Percentiles rank a stretch among this genome's conserved stretches.
phyloP scores from a whole-genome alignment of 2,888 invertebrate genomes.

The Epistrophella euchroma region DNA sequence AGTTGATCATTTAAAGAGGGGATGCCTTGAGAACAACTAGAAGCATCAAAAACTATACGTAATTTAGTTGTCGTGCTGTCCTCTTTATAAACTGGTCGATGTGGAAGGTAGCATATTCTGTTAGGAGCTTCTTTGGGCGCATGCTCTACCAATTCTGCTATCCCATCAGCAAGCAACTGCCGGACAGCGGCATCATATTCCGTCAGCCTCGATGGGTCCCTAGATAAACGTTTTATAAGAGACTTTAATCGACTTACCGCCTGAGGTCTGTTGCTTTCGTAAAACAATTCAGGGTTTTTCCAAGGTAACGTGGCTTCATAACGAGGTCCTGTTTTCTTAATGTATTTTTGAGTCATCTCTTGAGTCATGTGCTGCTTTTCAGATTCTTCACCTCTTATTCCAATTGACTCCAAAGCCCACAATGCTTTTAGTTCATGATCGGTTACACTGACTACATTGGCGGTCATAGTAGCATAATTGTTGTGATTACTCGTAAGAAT shows the following conservation, averaged over 20 bases:
- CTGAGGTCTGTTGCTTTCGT: not conserved
- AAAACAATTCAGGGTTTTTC: not conserved
- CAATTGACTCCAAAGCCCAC: not conserved
- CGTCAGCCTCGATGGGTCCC: not conserved
- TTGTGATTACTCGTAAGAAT: not conserved
- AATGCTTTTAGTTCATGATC: not conserved
- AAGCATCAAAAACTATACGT: constrained; percentile 46
- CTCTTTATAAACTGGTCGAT: constrained; percentile 4
- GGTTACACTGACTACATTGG: not conserved
- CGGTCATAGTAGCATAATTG: not conserved
- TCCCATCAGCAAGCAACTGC: constrained; percentile 23
- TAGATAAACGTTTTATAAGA: not conserved
- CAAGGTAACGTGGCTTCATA: constrained; percentile 21
- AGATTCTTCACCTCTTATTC: not conserved
- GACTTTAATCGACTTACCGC: not conserved
- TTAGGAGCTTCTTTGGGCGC: not conserved
- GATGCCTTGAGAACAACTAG: not conserved
- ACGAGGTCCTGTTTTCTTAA: not conserved
- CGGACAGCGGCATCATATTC: constrained; percentile 22
- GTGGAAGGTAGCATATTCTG: constrained; percentile 26
- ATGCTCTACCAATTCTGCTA: not conserved
- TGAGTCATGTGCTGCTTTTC: not conserved
- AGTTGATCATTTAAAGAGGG: constrained; percentile 28
- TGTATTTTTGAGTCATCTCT: not conserved
- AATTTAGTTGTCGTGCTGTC: not conserved